Evolutionary conservation across 2,888 invertebrate genomes (phyloP).

Genomic region (Eupsilia transversa): DNA sequence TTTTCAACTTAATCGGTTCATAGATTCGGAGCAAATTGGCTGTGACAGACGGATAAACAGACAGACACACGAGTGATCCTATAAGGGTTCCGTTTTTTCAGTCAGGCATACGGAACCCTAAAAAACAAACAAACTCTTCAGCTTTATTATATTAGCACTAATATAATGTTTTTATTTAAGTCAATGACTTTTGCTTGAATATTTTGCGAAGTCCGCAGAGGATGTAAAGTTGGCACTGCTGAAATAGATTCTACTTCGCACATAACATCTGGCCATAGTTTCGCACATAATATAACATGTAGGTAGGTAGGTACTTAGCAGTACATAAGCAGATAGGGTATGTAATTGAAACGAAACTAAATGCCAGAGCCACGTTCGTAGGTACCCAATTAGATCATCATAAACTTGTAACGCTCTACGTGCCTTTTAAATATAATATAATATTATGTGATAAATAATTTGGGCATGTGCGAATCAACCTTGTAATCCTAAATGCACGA

Average conservation of each 20-base stretch:
- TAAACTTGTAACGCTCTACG: constrained; percentile 8
- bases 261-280: not conserved
- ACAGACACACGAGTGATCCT: too few species aligned
- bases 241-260: not conserved
- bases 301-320: not conserved
- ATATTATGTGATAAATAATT: constrained; percentile 26
- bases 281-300: too few species aligned
- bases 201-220: not conserved
- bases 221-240: not conserved
- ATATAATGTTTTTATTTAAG: too few species aligned
- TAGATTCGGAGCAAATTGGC: too few species aligned
- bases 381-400: constrained; percentile 2
- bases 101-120: too few species aligned
- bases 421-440: constrained; percentile 7
- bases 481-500: constrained; percentile 45
- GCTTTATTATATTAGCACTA: too few species aligned
- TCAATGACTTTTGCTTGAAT: not conserved
- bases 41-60: too few species aligned
- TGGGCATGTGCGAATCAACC: constrained; percentile 14
- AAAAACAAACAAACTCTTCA: too few species aligned
- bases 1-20: too few species aligned
- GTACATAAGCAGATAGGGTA: constrained; percentile 1
- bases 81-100: too few species aligned
- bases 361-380: not conserved
- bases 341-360: constrained; percentile 7